Conservation (phyloP, 1,140 invertebrate genomes). For the Papilio machaon region DNA sequence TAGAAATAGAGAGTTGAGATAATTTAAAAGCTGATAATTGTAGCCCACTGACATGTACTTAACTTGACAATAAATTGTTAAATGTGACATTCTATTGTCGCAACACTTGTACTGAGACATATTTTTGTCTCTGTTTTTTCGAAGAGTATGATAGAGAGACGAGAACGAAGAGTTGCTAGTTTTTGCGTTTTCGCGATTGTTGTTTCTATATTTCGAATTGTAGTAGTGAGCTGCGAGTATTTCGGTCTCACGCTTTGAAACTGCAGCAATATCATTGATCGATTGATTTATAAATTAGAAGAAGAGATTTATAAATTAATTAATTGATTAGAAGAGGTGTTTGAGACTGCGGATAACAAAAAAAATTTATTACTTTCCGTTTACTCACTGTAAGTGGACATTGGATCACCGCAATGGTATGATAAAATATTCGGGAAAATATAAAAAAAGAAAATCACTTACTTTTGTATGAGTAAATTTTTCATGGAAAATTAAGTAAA, state of each 20-base stretch:
- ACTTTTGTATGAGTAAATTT: not conserved
- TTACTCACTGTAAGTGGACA: no score
- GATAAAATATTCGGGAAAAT: no score
- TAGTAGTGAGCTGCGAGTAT: slow-evolving; percentile 65
- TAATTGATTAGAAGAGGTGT: slow-evolving; percentile 10
- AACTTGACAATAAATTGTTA: slow-evolving; percentile 68
- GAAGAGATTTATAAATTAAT: slow-evolving; percentile 51
- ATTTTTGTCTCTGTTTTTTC: not conserved
- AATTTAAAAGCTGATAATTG: slow-evolving; percentile 75
- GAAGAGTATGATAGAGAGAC: not conserved
- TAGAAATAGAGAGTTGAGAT: slow-evolving; percentile 38
- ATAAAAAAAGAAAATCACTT: no score
- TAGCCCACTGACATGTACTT: slow-evolving; percentile 50
- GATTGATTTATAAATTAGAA: slow-evolving; percentile 56
- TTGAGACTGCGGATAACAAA: not conserved
- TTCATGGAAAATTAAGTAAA: slow-evolving; percentile 6
- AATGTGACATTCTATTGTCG: not conserved
- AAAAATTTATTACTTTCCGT: no score
- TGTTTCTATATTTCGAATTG: slow-evolving; percentile 66
- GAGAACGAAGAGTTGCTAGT: slow-evolving; percentile 38
- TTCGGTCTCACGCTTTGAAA: slow-evolving; percentile 75
- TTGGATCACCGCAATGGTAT: no score
- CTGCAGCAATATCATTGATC: slow-evolving; percentile 59
- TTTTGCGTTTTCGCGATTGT: slow-evolving; percentile 68
- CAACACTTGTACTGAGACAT: no score